phyloP scores from a whole-genome alignment of 2,888 invertebrate species.

The Mesorhabditis belari region DNA sequence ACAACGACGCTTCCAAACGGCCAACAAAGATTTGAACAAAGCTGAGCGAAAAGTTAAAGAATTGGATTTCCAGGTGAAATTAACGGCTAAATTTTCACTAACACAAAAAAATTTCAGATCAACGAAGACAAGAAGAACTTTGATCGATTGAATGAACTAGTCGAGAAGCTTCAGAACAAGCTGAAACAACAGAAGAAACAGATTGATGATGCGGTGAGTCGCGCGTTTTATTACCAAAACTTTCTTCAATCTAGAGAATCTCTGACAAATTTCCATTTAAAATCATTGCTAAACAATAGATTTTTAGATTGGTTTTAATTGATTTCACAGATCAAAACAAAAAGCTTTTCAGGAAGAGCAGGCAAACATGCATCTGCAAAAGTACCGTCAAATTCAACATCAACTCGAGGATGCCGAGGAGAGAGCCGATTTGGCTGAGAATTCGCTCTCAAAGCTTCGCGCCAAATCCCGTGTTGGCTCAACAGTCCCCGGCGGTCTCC shows the following conservation, averaged over 20 bases:
- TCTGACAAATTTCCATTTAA: not conserved
- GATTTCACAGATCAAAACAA: not conserved
- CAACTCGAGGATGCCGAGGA: slow-evolving; percentile 58
- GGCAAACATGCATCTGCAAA: slow-evolving; percentile 57
- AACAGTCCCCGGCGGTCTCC: slow-evolving; percentile 33
- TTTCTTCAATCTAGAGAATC: not conserved
- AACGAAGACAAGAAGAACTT: slow-evolving; percentile 58
- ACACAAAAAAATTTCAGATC: no score
- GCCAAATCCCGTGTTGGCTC: slow-evolving; percentile 42
- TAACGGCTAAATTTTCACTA: no score
- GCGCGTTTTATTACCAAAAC: no score
- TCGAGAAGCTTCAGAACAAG: slow-evolving; percentile 57
- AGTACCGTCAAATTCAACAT: slow-evolving; percentile 58
- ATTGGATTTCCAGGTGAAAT: slow-evolving; percentile 51
- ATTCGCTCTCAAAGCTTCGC: slow-evolving; percentile 54
- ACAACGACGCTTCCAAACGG: slow-evolving; percentile 55
- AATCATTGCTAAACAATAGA: slow-evolving; percentile 1
- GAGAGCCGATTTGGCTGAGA: slow-evolving; percentile 56
- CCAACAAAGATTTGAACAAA: slow-evolving; percentile 57
- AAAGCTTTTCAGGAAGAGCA: slow-evolving; percentile 52
- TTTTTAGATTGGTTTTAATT: not conserved
- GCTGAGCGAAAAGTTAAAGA: slow-evolving; percentile 57
- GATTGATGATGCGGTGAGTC: slow-evolving; percentile 55
- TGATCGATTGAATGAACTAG: slow-evolving; percentile 55
- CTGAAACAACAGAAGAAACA: slow-evolving; percentile 58